A percentile compares a stretch with the other conserved stretches of the same genome.
These are phyloP conservation scores for Lydus trimaculatus DNA, from an alignment of 2,888 invertebrate species.

Conservation along the genomic window DNA sequence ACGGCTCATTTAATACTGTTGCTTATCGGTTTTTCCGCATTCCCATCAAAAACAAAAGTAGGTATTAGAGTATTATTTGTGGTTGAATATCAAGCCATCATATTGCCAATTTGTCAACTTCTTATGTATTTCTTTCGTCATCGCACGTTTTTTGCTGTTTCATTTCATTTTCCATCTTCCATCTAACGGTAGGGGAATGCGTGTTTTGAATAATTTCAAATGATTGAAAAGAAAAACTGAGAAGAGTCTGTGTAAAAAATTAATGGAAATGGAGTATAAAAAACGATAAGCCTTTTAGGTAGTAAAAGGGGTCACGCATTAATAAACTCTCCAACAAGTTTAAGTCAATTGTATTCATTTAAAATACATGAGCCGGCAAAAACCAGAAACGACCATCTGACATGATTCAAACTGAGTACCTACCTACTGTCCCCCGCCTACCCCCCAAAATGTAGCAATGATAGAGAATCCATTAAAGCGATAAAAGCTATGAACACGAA, in stretches of 20 bases:
- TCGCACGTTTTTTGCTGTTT: no score
- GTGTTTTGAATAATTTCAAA: no score
- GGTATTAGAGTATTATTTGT: no score
- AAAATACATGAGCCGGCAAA: slow-evolving; percentile 4
- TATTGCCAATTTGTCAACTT: no score
- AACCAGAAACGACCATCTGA: neutral
- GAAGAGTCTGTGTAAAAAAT: neutral
- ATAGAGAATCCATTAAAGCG: neutral
- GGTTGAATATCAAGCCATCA: no score
- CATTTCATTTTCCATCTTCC: no score
- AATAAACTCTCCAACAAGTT: neutral
- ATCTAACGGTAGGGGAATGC: no score
- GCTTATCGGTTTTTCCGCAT: no score
- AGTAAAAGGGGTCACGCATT: slow-evolving; percentile 2
- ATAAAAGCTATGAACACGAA: neutral
- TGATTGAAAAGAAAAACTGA: neutral
- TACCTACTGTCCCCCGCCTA: no score
- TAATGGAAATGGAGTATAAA: neutral
- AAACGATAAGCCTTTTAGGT: neutral
- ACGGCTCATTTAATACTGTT: no score
- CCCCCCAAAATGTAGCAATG: neutral
- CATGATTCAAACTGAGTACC: neutral
- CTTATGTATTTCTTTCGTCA: no score
- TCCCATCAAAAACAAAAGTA: no score
- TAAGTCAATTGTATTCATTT: neutral